These are phyloP conservation scores for Pachyrhynchus sulphureomaculatus DNA, from an alignment of 1,140 invertebrate genomes.

Conservation along the genomic window DNA sequence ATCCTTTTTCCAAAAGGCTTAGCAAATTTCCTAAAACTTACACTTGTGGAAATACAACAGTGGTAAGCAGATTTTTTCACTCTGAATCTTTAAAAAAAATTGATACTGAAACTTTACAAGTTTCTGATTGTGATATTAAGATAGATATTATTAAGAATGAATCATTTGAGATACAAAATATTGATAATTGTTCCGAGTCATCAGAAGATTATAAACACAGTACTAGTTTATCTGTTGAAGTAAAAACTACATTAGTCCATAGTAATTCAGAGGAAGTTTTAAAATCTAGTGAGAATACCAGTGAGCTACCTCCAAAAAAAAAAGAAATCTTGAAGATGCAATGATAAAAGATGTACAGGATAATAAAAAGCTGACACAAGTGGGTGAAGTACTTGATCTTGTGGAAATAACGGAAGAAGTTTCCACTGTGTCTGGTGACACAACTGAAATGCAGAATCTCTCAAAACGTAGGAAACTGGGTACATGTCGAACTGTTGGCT, in stretches of 20 bases:
- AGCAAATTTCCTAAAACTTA: constrained; percentile 41
- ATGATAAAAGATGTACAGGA: too few relatives aligned
- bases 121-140: background rate
- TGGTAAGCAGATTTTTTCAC: constrained; percentile 37
- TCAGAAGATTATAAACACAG: background rate
- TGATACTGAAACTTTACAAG: background rate
- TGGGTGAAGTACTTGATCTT: too few relatives aligned
- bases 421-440: too few relatives aligned
- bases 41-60: constrained; percentile 24
- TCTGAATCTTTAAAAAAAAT: constrained; percentile 1
- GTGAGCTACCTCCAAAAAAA: too few relatives aligned
- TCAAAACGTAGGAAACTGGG: constrained; percentile 14
- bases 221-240: background rate
- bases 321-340: too few relatives aligned
- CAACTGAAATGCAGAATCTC: background rate
- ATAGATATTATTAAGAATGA: constrained; percentile 6
- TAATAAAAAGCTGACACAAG: too few relatives aligned
- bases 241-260: background rate
- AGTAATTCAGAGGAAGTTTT: background rate
- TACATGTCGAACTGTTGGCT: constrained; percentile 21
- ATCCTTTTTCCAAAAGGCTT: constrained; percentile 38
- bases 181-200: too few relatives aligned
- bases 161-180: too few relatives aligned
- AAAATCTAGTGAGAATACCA: too few relatives aligned
- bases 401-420: too few relatives aligned